Percentiles rank a stretch among this genome's conserved stretches.
phyloP scores from a whole-genome alignment of 2,888 invertebrate species.

The Chymomyza caudatula region DNA sequence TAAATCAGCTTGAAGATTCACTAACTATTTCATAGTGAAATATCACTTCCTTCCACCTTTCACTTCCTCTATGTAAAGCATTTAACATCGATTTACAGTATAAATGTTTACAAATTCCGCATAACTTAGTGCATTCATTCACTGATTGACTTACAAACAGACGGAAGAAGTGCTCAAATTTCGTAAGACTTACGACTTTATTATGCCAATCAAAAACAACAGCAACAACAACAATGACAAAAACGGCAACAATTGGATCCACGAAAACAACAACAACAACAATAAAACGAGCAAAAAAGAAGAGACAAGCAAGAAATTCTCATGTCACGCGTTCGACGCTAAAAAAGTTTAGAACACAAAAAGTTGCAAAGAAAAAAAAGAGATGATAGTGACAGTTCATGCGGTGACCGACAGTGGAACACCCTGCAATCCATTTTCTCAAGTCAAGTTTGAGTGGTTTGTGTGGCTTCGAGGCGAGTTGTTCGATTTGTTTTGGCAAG shows the following conservation, averaged over 20 bases:
- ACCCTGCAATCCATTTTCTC: too few species aligned
- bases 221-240: background rate
- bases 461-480: too few species aligned
- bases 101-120: background rate
- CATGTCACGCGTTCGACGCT: background rate
- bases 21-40: background rate
- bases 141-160: background rate
- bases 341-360: background rate
- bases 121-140: background rate
- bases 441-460: too few species aligned
- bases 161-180: conserved; percentile 15
- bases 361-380: background rate
- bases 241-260: conserved; percentile 10
- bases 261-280: background rate
- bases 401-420: too few species aligned
- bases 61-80: background rate
- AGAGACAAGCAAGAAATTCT: background rate
- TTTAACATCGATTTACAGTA: background rate
- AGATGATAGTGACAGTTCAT: too few species aligned
- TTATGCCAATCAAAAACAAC: conserved; percentile 24
- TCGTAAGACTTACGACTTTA: conserved; percentile 3
- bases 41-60: background rate
- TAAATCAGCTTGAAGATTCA: too few species aligned
- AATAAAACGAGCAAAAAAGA: background rate
- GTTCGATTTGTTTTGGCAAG: too few species aligned